Evolutionary conservation across 2,113 vertebrate species (phyloP).

Genomic region (Toxotes chatareus): DNA sequence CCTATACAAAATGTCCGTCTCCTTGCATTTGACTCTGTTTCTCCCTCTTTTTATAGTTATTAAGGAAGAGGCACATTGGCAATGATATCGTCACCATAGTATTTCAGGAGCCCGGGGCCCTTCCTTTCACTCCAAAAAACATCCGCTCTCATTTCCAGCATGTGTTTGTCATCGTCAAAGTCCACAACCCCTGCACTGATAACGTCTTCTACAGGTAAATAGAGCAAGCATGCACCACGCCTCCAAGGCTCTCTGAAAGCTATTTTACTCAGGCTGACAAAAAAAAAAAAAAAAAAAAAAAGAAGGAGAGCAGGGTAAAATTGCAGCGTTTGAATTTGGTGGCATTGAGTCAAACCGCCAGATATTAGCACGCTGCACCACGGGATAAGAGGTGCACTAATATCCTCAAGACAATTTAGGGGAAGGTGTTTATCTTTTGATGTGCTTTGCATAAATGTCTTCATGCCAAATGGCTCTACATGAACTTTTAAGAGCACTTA

Average conservation of each 20-base stretch:
- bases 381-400: constrained; percentile 27
- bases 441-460: constrained; percentile 64
- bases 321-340: constrained; percentile 13
- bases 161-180: constrained; percentile 97
- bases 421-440: constrained; percentile 58
- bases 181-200: constrained; percentile 96
- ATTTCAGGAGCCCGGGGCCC: constrained; percentile 97
- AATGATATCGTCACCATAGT: constrained; percentile 99
- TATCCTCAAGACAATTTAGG: constrained; percentile 45
- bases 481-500: constrained; percentile 61
- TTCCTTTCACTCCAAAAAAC: constrained; percentile 96
- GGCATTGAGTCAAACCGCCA: constrained; percentile 28
- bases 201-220: constrained; percentile 97
- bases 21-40: constrained; percentile 7
- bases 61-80: constrained; percentile 98
- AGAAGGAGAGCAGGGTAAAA: neutral
- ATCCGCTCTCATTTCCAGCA: constrained; percentile 99
- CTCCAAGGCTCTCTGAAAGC: constrained; percentile 6
- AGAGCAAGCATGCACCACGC: constrained; percentile 9
- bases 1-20: neutral
- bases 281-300: neutral
- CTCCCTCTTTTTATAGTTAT: constrained; percentile 81
- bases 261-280: neutral
- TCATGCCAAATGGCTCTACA: constrained; percentile 50
- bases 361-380: constrained; percentile 11